Base-by-base conservation (phyloP, 1,140 invertebrate genomes). In the Dendrolimus kikuchii region DNA sequence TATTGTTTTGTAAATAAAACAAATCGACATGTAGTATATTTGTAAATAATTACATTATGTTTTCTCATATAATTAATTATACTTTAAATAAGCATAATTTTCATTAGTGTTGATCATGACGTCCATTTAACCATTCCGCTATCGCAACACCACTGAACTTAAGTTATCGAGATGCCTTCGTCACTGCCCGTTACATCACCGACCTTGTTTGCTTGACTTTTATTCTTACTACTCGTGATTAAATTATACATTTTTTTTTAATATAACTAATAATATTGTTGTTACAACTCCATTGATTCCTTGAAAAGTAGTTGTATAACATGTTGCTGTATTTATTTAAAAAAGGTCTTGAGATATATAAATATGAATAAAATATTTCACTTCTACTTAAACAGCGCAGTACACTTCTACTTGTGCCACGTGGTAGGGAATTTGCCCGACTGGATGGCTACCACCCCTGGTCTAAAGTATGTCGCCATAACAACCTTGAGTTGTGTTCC, bases 151-250 rank as follows among this genome's bases (percentile, higher is more conserved):
- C 59, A 49, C 56, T 64, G 60, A 61, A 56, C 58, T 60, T 44
- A 40, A 54, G 57, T 60, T 68, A 68, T 71, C 66, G 45, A 62
- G 61, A 64, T 53, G 49, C 53, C 49, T 66, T 74, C 72, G 69
- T 73, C 68, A 78, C 60, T 58, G 49, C 48, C 7, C 44, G 57
- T 79, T 79, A 81, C 75, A 79, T 81, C 76, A 81, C 64, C 64
- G 74, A 78, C 76, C 77, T 81, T 81, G 78, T 79, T 81, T 74
- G 55, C 68, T 79, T 77, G 71, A 78, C 71, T 71, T 75, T 72
- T 62, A 58, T 60, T 60, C 49, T 50, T n/a, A 50, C 42, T 39
- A 49, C 54, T 46, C 7, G 45, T 42, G 6, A 42, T 42, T 42
- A 42, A n/a, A 42, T 42, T 42, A 42, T 42, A n/a, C n/a, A 3